phyloP scores from a whole-genome alignment of 2,113 vertebrate genomes.

The Lasiurus cinereus region DNA sequence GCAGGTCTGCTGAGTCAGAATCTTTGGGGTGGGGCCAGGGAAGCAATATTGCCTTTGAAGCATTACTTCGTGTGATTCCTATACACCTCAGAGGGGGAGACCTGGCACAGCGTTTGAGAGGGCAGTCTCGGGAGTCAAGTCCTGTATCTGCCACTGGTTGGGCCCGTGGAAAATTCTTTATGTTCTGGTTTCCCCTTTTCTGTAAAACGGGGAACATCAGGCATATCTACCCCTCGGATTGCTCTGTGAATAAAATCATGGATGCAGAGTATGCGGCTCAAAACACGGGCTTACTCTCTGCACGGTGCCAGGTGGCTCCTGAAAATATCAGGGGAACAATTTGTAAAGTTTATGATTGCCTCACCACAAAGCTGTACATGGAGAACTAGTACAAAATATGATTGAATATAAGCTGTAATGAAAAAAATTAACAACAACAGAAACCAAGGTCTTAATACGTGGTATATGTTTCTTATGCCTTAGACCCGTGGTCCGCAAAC shows the following conservation, averaged over 20 bases:
- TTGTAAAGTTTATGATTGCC: not conserved
- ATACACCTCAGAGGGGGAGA: not conserved
- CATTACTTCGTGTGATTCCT: not conserved
- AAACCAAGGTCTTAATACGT: not conserved
- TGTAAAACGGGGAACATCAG: not conserved
- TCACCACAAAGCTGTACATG: not conserved
- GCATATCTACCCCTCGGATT: no score
- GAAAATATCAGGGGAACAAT: not conserved
- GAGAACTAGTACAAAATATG: not conserved
- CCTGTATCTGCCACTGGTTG: not conserved
- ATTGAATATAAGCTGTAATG: not conserved
- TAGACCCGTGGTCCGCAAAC: no score
- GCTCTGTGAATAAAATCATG: not conserved
- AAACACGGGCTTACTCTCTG: not conserved
- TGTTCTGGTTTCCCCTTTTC: not conserved
- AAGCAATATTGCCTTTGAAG: not conserved
- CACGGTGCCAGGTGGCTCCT: not conserved
- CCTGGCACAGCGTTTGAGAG: not conserved
- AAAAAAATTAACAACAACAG: not conserved
- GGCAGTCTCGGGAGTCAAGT: not conserved
- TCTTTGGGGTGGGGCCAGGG: not conserved
- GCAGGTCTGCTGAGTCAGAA: not conserved
- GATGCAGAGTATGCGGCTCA: not conserved
- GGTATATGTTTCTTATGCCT: not conserved
- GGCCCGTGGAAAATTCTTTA: not conserved